phyloP scores from a whole-genome alignment of 1,140 invertebrate genomes.

The Pogonomyrmex californicus region DNA sequence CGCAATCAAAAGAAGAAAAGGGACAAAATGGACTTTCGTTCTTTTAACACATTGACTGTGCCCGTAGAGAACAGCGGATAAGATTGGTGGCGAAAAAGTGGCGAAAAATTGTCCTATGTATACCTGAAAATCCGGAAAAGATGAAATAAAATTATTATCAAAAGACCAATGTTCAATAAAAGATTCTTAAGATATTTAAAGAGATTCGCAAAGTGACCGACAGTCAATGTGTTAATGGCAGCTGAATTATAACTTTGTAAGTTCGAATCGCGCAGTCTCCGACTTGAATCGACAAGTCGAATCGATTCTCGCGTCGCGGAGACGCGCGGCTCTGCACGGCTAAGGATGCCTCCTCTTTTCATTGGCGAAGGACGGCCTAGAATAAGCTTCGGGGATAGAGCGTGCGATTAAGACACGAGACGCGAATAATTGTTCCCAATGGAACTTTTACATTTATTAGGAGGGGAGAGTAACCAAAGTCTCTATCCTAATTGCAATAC shows the following conservation, averaged over 20 bases:
- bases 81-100: slow-evolving; percentile 1
- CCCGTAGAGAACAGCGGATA: neutral
- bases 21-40: neutral
- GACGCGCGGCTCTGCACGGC: neutral
- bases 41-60: slow-evolving; percentile 55
- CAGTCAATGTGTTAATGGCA: slow-evolving; percentile 53
- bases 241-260: slow-evolving; percentile 38
- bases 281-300: neutral
- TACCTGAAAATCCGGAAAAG: neutral
- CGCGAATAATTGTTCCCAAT: slow-evolving; percentile 32
- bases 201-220: neutral
- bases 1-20: slow-evolving; percentile 45
- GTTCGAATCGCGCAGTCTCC: slow-evolving; percentile 14
- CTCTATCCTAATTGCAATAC: slow-evolving; percentile 19
- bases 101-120: neutral
- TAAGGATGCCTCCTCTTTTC: slow-evolving; percentile 36
- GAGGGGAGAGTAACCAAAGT: slow-evolving; percentile 49
- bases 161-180: slow-evolving; percentile 8
- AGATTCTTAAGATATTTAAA: neutral
- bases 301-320: neutral
- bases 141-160: neutral
- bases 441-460: slow-evolving; percentile 12
- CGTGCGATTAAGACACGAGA: neutral
- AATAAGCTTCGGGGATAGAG: slow-evolving; percentile 50
- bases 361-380: slow-evolving; percentile 48